A percentile compares a stretch with the other conserved stretches of the same genome.
Evolutionary conservation across 2,113 vertebrate genomes (phyloP).

Genomic region (Gyps fulvus): DNA sequence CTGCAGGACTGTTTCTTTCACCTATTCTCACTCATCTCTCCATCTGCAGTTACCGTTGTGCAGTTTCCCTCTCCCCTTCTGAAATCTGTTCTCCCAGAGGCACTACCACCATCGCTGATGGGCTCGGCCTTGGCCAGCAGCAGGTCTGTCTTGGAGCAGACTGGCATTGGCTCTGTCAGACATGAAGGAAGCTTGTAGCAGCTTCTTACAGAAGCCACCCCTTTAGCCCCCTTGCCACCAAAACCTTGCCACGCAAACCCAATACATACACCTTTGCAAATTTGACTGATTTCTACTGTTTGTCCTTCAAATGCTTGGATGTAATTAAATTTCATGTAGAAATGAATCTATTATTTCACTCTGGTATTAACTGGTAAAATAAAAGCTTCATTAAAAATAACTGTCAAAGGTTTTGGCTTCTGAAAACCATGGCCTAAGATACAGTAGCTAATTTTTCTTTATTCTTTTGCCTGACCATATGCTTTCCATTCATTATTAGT

Average conservation of each 20-base stretch:
- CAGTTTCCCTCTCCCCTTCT: background rate
- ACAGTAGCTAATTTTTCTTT: background rate
- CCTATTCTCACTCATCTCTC: background rate
- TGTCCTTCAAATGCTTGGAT: background rate
- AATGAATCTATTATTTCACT: background rate
- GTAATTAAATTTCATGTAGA: background rate
- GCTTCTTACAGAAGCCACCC: background rate
- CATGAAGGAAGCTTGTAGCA: background rate
- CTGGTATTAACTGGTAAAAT: background rate
- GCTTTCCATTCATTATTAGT: background rate
- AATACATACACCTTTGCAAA: background rate
- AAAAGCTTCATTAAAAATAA: slow-evolving; percentile 8
- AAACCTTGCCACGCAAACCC: background rate
- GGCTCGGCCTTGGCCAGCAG: background rate
- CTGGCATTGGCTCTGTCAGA: background rate
- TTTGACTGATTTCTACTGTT: background rate
- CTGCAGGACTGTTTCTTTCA: background rate
- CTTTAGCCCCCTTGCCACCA: background rate
- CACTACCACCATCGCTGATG: background rate
- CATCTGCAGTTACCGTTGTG: no score
- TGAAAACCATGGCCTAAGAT: background rate
- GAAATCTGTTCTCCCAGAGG: background rate
- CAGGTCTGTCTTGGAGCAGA: rapidly evolving
- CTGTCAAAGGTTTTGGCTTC: background rate
- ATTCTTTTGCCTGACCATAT: background rate